Evolutionary conservation across 2,113 vertebrate genomes (phyloP).

Genomic region (Pteropus alecto): DNA sequence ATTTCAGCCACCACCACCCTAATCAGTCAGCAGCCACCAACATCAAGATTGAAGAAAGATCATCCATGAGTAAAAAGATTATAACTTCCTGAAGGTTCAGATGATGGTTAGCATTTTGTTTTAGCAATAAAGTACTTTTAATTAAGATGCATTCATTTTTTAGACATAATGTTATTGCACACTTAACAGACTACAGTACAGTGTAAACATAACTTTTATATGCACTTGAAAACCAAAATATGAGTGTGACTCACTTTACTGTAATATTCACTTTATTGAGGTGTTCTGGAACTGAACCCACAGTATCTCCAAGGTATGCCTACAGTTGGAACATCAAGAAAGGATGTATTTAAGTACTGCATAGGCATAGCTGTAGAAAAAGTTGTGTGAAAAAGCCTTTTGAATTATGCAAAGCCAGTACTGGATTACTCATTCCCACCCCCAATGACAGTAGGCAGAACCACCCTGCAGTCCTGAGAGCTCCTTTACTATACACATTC

Average conservation of each 20-base stretch:
- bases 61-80: background rate
- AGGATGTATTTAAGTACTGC: background rate
- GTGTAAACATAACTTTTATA: background rate
- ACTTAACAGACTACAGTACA: background rate
- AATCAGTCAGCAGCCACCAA: background rate
- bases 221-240: background rate
- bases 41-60: too few relatives aligned
- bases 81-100: background rate
- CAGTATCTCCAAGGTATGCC: background rate
- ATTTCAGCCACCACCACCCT: background rate
- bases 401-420: background rate
- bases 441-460: background rate
- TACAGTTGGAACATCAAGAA: background rate
- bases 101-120: background rate
- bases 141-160: background rate
- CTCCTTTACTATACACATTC: fast-evolving
- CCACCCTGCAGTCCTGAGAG: background rate
- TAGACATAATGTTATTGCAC: background rate
- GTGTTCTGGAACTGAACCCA: background rate
- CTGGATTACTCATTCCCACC: background rate
- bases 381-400: background rate
- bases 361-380: background rate
- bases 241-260: background rate
- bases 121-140: background rate
- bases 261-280: background rate